Conservation (phyloP, 2,888 invertebrate genomes). For the Drosophila mimica region DNA sequence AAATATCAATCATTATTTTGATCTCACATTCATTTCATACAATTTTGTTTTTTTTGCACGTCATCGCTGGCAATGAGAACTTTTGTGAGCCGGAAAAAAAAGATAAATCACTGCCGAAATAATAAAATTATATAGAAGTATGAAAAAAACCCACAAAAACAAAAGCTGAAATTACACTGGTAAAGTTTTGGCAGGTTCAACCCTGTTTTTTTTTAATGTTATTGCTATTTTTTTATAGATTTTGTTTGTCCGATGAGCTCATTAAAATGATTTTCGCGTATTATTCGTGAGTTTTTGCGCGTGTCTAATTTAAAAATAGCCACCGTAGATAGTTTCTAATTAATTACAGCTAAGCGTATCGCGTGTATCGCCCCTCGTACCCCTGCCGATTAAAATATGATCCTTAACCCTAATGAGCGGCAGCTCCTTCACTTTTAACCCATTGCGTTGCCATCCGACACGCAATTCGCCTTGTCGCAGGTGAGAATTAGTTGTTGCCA, state of each 20-base stretch:
- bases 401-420: conserved; percentile 24
- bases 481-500: conserved; percentile 47
- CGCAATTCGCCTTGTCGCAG: conserved; percentile 36
- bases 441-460: conserved; percentile 18
- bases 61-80: conserved; percentile 49
- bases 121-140: neutral
- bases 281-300: conserved; percentile 23
- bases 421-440: conserved; percentile 42
- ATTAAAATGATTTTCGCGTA: conserved; percentile 64
- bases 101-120: conserved; percentile 41
- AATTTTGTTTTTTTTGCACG: conserved; percentile 48
- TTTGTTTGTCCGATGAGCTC: conserved; percentile 56
- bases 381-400: neutral
- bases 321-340: conserved; percentile 42
- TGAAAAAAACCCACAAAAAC: neutral
- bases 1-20: conserved; percentile 42
- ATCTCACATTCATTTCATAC: neutral
- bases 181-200: conserved; percentile 6
- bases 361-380: conserved; percentile 36
- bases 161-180: conserved; percentile 13
- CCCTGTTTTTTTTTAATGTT: neutral
- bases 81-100: conserved; percentile 27
- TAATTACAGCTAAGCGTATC: conserved; percentile 50
- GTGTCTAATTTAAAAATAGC: conserved; percentile 40
- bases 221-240: conserved; percentile 6